phyloP scores from a whole-genome alignment of 2,888 invertebrate genomes.

The Neelides folsomi region DNA sequence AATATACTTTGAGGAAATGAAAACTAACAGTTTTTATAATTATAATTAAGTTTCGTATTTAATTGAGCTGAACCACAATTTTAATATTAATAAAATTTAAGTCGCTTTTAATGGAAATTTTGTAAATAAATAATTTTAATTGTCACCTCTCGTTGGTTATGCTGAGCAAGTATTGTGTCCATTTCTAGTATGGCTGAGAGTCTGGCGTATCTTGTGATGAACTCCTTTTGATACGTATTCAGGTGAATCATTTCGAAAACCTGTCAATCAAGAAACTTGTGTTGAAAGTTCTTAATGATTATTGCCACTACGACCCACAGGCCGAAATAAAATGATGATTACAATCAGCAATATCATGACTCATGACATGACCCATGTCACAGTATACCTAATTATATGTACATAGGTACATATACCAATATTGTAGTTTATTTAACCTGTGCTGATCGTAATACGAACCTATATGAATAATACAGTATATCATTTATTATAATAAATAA shows the following conservation, averaged over 20 bases:
- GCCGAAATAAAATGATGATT: no score
- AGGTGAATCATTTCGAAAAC: constrained; percentile 83
- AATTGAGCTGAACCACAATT: neutral
- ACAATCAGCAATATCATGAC: no score
- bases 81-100: no score
- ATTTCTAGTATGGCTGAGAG: constrained; percentile 86
- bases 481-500: no score
- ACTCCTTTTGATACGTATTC: constrained; percentile 79
- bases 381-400: no score
- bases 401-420: no score
- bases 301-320: neutral
- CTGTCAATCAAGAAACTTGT: constrained; percentile 18
- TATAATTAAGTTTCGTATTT: neutral
- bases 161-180: constrained; percentile 80
- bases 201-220: constrained; percentile 80
- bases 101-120: no score
- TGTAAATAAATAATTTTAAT: neutral
- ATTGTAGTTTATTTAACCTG: no score
- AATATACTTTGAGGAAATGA: no score
- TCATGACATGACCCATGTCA: no score
- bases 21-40: neutral
- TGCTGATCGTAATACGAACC: no score
- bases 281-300: constrained; percentile 1
- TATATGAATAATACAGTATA: no score
- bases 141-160: constrained; percentile 66